A percentile compares a stretch with the other conserved stretches of the same genome.
Evolutionary conservation across 2,888 invertebrate species (phyloP).

Genomic region (Cerastis rubricosa): DNA sequence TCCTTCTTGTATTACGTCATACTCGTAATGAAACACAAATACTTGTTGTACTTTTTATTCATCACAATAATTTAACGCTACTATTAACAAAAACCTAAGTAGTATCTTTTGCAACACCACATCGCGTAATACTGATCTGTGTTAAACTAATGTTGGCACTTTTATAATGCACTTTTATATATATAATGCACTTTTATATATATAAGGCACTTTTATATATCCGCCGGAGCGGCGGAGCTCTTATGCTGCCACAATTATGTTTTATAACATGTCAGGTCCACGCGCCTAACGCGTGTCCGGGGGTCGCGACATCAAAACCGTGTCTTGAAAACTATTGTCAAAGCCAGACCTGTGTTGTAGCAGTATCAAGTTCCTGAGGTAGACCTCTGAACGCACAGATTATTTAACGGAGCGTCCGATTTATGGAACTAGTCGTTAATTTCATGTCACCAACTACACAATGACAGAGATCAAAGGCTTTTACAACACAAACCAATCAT

Average conservation of each 20-base stretch:
- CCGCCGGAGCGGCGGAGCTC: slow-evolving; percentile 43
- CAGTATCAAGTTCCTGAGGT: slow-evolving; percentile 73
- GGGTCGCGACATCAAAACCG: slow-evolving; percentile 11
- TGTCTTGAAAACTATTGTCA: slow-evolving; percentile 17
- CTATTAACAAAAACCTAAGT: slow-evolving; percentile 58
- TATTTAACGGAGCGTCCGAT: slow-evolving; percentile 59
- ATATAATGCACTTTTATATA: too few species aligned
- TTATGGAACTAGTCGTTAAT: slow-evolving; percentile 52
- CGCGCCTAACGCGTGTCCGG: slow-evolving; percentile 13
- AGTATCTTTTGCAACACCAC: slow-evolving; percentile 63
- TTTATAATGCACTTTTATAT: too few species aligned
- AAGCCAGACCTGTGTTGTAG: slow-evolving; percentile 17
- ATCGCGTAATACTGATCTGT: slow-evolving; percentile 81
- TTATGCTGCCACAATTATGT: slow-evolving; percentile 38
- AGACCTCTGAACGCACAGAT: slow-evolving; percentile 68
- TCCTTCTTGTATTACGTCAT: not conserved
- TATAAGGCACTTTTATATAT: too few species aligned
- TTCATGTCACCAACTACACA: slow-evolving; percentile 52
- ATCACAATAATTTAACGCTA: slow-evolving; percentile 69
- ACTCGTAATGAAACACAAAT: slow-evolving; percentile 66
- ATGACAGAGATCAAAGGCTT: slow-evolving; percentile 68
- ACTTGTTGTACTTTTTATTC: slow-evolving; percentile 69
- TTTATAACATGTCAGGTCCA: slow-evolving; percentile 8
- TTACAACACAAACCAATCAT: slow-evolving; percentile 76
- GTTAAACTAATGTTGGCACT: slow-evolving; percentile 81